These are phyloP conservation scores for Aptenodytes patagonicus DNA, from an alignment of 2,113 vertebrate species.

Conservation along the genomic window DNA sequence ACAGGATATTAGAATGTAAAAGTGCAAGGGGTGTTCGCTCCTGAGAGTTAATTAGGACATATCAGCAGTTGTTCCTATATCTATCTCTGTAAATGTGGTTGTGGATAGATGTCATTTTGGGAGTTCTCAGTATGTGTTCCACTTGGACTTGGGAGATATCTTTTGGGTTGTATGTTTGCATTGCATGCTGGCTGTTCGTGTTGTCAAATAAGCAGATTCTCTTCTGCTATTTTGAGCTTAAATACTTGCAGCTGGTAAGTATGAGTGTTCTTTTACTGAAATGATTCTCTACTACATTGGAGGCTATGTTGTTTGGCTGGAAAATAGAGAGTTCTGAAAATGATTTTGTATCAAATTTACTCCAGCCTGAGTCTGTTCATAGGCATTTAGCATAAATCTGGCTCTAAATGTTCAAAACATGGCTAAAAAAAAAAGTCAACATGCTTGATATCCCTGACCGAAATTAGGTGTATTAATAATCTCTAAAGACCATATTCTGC, in stretches of 20 bases:
- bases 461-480: neutral
- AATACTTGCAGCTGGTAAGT: neutral
- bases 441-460: neutral
- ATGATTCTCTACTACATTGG: neutral
- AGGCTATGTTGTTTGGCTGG: neutral
- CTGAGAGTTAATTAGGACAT: neutral
- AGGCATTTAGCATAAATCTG: neutral
- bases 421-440: neutral
- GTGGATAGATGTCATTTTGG: neutral
- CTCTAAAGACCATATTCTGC: neutral
- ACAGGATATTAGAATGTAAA: neutral
- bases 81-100: neutral
- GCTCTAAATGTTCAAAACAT: neutral
- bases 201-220: neutral
- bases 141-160: neutral
- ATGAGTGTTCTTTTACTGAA: neutral
- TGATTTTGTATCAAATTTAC: neutral
- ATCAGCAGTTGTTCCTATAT: neutral
- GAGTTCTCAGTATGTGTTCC: neutral
- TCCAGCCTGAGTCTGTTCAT: neutral
- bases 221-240: neutral
- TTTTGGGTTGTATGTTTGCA: neutral
- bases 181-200: neutral
- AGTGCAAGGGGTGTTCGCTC: neutral
- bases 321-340: neutral